phyloP scores from a whole-genome alignment of 2,797 vertebrate genomes.

The Cossypha niveicapilla region DNA sequence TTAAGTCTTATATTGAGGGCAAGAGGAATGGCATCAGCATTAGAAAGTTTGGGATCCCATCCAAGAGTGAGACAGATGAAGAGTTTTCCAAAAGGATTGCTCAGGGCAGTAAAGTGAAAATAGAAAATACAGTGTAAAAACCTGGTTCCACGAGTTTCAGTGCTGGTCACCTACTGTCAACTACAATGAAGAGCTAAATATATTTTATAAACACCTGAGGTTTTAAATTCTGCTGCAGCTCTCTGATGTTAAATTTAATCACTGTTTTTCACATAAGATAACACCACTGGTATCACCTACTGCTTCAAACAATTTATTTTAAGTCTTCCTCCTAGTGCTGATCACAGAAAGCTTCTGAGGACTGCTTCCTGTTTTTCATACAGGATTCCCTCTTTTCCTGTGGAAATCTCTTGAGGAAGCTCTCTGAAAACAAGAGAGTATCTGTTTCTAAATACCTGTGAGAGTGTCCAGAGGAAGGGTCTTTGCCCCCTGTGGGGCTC shows the following conservation, averaged over 20 bases:
- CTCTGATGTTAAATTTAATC: not conserved
- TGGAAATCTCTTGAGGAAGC: constrained; percentile 56
- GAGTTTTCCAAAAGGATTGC: not conserved
- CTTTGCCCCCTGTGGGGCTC: not conserved
- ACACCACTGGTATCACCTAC: not conserved
- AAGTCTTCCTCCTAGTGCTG: not conserved
- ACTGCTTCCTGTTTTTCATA: constrained; percentile 53
- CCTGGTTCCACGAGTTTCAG: not conserved
- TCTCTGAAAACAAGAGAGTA: constrained; percentile 36
- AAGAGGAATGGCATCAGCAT: not conserved
- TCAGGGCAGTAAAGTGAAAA: not conserved
- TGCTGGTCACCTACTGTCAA: not conserved
- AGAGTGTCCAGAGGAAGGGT: not conserved
- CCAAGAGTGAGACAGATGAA: not conserved
- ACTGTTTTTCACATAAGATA: not conserved
- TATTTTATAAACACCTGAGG: not conserved
- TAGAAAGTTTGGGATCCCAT: not conserved
- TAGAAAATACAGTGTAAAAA: not conserved
- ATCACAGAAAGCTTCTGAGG: constrained; percentile 11
- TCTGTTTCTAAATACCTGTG: not conserved
- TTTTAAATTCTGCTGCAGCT: not conserved
- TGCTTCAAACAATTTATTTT: constrained; percentile 28
- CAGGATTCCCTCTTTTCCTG: constrained; percentile 56
- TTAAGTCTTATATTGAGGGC: not conserved
- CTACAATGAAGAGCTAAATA: not conserved